phyloP scores from a whole-genome alignment of 1,140 invertebrate species.

The Meloidogyne chitwoodi region DNA sequence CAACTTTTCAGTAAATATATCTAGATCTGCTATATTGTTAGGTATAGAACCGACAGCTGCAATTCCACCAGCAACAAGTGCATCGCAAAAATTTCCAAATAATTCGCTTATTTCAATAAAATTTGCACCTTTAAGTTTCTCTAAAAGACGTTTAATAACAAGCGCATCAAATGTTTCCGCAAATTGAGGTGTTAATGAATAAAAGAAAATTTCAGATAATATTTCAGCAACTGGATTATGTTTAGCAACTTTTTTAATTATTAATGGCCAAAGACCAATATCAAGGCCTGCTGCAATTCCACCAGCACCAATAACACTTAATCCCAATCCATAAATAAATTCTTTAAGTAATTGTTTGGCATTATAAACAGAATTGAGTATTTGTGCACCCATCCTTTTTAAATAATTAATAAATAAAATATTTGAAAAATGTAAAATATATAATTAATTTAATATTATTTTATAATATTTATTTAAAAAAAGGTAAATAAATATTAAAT shows the following conservation, averaged over 20 bases:
- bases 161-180: constrained; percentile 15
- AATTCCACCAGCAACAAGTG: not conserved
- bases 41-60: not conserved
- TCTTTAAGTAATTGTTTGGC: not conserved
- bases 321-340: not conserved
- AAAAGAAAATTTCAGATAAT: not conserved
- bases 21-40: constrained; percentile 3
- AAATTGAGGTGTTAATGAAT: constrained; percentile 12
- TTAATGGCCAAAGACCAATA: not conserved
- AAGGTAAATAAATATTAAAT: no score
- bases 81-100: not conserved
- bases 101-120: no score
- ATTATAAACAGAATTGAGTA: constrained; percentile 1
- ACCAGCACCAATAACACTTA: constrained; percentile 3
- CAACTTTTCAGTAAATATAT: not conserved
- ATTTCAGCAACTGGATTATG: not conserved
- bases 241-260: not conserved
- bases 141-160: constrained; percentile 17
- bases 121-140: no score
- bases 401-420: no score
- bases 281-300: not conserved
- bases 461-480: no score
- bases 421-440: no score
- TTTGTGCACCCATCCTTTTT: constrained; percentile 13
- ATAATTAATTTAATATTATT: no score